Evolutionary conservation across 2,113 vertebrate genomes (phyloP).

Genomic region (Actinemys pallida): DNA sequence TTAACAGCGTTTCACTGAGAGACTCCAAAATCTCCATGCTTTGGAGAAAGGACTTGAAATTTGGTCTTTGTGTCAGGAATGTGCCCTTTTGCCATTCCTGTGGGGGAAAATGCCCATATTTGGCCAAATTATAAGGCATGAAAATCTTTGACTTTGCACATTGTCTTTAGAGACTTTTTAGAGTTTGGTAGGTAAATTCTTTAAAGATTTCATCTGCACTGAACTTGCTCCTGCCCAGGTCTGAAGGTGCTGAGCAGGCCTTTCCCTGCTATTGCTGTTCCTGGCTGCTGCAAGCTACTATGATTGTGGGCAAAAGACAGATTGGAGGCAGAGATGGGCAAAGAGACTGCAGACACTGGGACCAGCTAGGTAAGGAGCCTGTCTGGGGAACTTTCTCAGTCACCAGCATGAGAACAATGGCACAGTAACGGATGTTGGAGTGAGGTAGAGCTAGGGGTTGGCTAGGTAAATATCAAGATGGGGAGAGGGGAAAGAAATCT

Average conservation of each 20-base stretch:
- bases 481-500: not conserved
- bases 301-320: not conserved
- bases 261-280: not conserved
- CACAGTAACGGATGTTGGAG: not conserved
- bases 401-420: not conserved
- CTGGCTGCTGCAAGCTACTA: not conserved
- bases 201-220: not conserved
- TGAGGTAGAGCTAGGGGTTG: not conserved
- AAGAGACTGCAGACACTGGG: not conserved
- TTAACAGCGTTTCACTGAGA: accelerated
- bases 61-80: not conserved
- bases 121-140: not conserved
- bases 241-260: not conserved
- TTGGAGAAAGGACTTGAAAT: not conserved
- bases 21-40: not conserved
- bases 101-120: not conserved
- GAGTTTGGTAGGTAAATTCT: not conserved
- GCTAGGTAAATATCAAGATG: not conserved
- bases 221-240: not conserved
- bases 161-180: not conserved
- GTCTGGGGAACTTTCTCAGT: not conserved
- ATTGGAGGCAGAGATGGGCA: accelerated
- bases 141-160: not conserved
- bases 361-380: not conserved
- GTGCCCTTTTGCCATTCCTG: not conserved